phyloP scores from a whole-genome alignment of 2,888 invertebrate species.

The Dicyrtoma fusca region DNA sequence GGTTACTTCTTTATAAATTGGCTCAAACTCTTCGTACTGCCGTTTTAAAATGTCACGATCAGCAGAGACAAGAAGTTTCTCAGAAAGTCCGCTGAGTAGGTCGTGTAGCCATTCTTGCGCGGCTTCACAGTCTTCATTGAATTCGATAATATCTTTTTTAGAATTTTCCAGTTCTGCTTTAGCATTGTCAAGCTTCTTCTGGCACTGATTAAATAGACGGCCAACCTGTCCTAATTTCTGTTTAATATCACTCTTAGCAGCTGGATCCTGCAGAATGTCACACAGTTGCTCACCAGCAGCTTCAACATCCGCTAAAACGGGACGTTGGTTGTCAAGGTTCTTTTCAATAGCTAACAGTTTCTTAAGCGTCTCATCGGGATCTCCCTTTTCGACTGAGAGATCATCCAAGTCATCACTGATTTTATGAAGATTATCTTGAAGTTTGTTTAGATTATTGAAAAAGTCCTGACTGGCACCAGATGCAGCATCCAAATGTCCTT shows the following conservation, averaged over 20 bases:
- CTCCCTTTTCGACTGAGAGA: conserved; percentile 72
- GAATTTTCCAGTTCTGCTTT: conserved; percentile 89
- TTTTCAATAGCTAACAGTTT: conserved; percentile 85
- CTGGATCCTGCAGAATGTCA: conserved; percentile 84
- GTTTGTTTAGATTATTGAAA: conserved; percentile 80
- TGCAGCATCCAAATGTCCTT: conserved; percentile 84
- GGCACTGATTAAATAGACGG: conserved; percentile 82
- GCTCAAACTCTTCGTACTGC: conserved; percentile 75
- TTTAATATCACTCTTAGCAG: conserved; percentile 87
- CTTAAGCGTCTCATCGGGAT: conserved; percentile 82
- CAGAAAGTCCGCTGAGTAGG: conserved; percentile 74
- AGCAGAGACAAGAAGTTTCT: conserved; percentile 82
- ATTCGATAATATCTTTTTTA: conserved; percentile 81
- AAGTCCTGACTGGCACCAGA: conserved; percentile 92
- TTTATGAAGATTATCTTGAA: conserved; percentile 83
- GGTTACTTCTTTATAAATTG: conserved; percentile 84
- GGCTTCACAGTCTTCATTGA: conserved; percentile 84
- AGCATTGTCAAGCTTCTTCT: conserved; percentile 84
- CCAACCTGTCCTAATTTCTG: conserved; percentile 84
- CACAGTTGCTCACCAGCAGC: conserved; percentile 87
- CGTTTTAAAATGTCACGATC: conserved; percentile 79
- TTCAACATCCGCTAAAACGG: conserved; percentile 83
- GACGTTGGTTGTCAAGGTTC: conserved; percentile 85
- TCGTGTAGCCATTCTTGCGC: conserved; percentile 88
- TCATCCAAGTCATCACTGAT: conserved; percentile 87